Base-by-base conservation (phyloP, 2,888 invertebrate species). In the Sicus ferrugineus region DNA sequence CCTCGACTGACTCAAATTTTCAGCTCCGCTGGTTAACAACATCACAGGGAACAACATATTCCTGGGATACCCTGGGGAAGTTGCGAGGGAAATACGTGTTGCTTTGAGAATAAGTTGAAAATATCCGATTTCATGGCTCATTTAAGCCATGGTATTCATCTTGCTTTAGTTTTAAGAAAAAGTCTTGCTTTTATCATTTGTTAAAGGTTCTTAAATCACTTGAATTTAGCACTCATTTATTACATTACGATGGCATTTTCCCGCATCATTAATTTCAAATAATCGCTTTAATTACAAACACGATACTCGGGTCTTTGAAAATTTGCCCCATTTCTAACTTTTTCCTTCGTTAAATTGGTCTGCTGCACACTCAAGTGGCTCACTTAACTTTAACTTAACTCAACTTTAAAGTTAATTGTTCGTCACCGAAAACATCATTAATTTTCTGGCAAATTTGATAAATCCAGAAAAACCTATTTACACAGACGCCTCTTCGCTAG, bases 351-450 rank as follows among this genome's bases (percentile, higher is more conserved):
- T 7, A 31, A 28, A 28, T 54, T 54, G 30, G 48, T 19, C 63
- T 48, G 50, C 28, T 11, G 11, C 48, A 28, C 34, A 19, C 34
- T 52, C 52, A 52, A 52, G 30, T 21, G 19, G 23, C 64, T 21
- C 58, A 42, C 58, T 67, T 64, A 30, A 56, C 23, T 58, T 21
- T 34, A 26, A 38, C 54, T 66, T 3, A 38, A 38, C 54, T 66
- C 3, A 38, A 30, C 23, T 48, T 38, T 11, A 67, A 67, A 58
- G 48, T 67, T 46, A 67, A 67, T 59, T 30, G 67, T 67, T 67
- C 59, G 48, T 67, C 58, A 67, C 67, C 30, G 31, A 30, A 46
- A 31, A 48, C 58, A 59, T 67, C 67, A 38, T 58, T 59, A 54
- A 59, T 59, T 38, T 28, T 16, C 42, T 46, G 4, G 34, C 28